Evolutionary conservation across 2,797 vertebrate species (phyloP).

Genomic region (Lepilemur septentrionalis): DNA sequence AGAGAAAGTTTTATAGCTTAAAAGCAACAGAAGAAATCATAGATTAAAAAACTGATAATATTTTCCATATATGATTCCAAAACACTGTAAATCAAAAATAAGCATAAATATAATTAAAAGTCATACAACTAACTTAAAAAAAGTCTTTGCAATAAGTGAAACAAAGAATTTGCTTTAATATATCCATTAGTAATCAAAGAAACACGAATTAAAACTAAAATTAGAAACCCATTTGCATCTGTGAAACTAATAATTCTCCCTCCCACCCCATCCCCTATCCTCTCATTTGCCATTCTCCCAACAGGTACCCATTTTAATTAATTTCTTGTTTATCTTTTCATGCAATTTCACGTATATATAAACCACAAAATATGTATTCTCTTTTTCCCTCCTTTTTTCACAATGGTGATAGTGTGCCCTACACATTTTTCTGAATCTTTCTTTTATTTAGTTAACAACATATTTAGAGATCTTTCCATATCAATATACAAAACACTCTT

Average conservation of each 20-base stretch:
- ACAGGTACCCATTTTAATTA: conserved; percentile 7
- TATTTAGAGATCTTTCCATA: conserved; percentile 11
- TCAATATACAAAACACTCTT: neutral
- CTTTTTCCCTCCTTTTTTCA: conserved; percentile 7
- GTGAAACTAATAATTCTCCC: conserved; percentile 13
- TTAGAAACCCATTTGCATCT: conserved; percentile 4
- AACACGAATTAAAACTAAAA: conserved; percentile 41
- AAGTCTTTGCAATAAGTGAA: conserved; percentile 24
- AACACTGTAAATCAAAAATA: conserved; percentile 21
- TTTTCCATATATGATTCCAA: neutral
- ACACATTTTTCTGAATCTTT: neutral
- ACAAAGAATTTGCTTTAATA: neutral
- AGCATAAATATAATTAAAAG: conserved; percentile 37
- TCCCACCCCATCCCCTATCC: neutral
- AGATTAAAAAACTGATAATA: neutral
- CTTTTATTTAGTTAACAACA: neutral
- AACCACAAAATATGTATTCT: neutral
- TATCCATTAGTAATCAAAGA: neutral
- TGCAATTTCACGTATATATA: conserved; percentile 7
- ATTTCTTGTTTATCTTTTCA: neutral
- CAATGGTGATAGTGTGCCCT: neutral
- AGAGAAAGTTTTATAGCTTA: neutral
- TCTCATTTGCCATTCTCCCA: conserved; percentile 21
- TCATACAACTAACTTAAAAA: neutral
- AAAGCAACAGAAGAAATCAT: neutral